A percentile compares a stretch with the other conserved stretches of the same genome.
These are phyloP conservation scores for Plagiodera versicolora DNA, from an alignment of 2,888 invertebrate genomes.

Conservation along the genomic window DNA sequence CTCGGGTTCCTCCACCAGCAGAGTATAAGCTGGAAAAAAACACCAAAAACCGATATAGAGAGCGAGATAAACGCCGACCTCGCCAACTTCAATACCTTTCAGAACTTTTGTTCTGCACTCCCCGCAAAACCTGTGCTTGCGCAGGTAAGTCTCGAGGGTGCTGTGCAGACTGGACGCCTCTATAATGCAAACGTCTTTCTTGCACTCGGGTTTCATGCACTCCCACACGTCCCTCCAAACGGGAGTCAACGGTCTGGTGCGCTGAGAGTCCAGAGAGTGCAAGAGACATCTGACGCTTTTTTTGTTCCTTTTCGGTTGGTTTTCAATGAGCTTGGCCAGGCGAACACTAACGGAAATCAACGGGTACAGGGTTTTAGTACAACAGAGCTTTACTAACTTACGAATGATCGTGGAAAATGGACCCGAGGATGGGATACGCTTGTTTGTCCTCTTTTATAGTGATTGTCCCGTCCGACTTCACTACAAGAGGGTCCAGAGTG, in stretches of 20 bases:
- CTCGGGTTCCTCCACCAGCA: slow-evolving; percentile 82
- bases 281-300: slow-evolving; percentile 87
- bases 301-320: slow-evolving; percentile 80
- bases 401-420: slow-evolving; percentile 87
- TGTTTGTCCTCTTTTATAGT: slow-evolving; percentile 80
- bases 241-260: slow-evolving; percentile 70
- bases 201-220: slow-evolving; percentile 77
- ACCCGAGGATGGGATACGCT: slow-evolving; percentile 77
- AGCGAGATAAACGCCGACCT: not conserved
- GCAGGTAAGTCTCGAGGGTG: slow-evolving; percentile 85
- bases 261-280: slow-evolving; percentile 87
- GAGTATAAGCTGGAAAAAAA: slow-evolving; percentile 73
- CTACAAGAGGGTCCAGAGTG: slow-evolving; percentile 82
- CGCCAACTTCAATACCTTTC: slow-evolving; percentile 44
- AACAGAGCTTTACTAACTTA: slow-evolving; percentile 52
- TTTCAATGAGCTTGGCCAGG: slow-evolving; percentile 75
- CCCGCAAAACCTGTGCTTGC: slow-evolving; percentile 91
- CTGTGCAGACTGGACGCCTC: slow-evolving; percentile 82
- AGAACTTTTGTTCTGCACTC: slow-evolving; percentile 91
- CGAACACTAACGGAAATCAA: slow-evolving; percentile 61
- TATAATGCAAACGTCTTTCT: slow-evolving; percentile 84
- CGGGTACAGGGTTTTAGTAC: not conserved
- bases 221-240: slow-evolving; percentile 86
- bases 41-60: not conserved
- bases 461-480: slow-evolving; percentile 75